These are phyloP conservation scores for Drosophila navojoa DNA, from an alignment of 1,140 invertebrate genomes.

Conservation along the genomic window DNA sequence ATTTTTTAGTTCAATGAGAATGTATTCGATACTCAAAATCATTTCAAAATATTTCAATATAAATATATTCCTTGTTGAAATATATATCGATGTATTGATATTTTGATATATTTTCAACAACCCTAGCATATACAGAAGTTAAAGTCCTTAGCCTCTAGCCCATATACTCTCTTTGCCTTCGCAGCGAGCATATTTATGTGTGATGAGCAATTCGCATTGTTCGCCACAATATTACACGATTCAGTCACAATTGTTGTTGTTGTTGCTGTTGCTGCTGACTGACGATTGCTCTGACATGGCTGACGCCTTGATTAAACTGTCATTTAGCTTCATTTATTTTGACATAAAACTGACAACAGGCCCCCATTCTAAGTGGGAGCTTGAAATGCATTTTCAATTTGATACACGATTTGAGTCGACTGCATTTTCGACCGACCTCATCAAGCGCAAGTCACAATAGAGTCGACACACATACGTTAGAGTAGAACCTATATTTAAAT, in stretches of 20 bases:
- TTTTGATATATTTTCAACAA: no score
- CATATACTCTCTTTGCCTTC: no score
- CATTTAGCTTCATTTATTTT: conserved; percentile 83
- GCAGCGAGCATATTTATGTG: conserved; percentile 8
- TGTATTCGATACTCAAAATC: no score
- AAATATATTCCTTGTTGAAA: no score
- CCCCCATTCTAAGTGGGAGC: conserved; percentile 75
- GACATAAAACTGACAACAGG: conserved; percentile 81
- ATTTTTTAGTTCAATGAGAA: no score
- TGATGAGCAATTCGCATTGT: conserved; percentile 66
- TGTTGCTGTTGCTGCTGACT: conserved; percentile 21
- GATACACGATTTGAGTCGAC: conserved; percentile 43
- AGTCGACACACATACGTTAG: no score
- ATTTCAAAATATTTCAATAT: no score
- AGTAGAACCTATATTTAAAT: no score
- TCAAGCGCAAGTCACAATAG: conserved; percentile 3
- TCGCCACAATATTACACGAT: conserved; percentile 73
- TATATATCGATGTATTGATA: no score
- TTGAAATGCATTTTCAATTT: conserved; percentile 72
- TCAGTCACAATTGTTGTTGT: conserved; percentile 48
- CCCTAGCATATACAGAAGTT: no score
- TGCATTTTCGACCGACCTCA: conserved; percentile 39
- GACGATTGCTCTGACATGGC: conserved; percentile 62
- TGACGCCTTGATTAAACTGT: conserved; percentile 83
- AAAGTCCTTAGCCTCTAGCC: no score